phyloP scores from a whole-genome alignment of 37 sponge, comb jelly and placozoan species.

The Chondrilla cf. caribensis region DNA sequence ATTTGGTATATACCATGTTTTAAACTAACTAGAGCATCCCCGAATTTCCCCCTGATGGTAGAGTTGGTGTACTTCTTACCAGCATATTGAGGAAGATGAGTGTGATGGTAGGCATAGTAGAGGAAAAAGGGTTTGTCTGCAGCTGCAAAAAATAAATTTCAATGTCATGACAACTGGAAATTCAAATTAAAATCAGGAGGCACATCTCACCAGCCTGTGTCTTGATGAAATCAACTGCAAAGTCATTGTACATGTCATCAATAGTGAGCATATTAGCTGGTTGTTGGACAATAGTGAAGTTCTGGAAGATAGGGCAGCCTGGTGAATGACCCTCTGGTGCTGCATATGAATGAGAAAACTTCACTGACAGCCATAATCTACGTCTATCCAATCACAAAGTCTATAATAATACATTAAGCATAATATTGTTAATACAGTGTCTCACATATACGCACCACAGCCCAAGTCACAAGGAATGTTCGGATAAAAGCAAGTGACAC shows the following conservation, averaged over 20 bases:
- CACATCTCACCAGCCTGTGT: constrained; percentile 33
- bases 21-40: constrained; percentile 38
- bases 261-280: constrained; percentile 52
- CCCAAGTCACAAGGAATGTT: too few relatives aligned
- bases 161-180: not conserved
- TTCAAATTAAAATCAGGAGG: not conserved
- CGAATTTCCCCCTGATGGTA: constrained; percentile 53
- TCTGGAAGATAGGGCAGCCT: constrained; percentile 60
- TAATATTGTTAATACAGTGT: too few relatives aligned
- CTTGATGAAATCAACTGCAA: constrained; percentile 48
- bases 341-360: too few relatives aligned
- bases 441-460: too few relatives aligned
- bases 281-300: constrained; percentile 56
- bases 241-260: constrained; percentile 31
- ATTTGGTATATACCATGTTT: too few relatives aligned
- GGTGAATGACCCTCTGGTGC: too few relatives aligned
- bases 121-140: constrained; percentile 52
- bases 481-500: too few relatives aligned
- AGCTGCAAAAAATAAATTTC: not conserved
- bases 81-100: constrained; percentile 71
- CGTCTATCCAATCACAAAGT: not conserved
- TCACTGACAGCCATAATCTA: too few relatives aligned
- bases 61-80: constrained; percentile 50
- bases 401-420: too few relatives aligned
- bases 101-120: constrained; percentile 68